Conservation (phyloP, 2,888 invertebrate genomes). For the Dexiosoma caninum region DNA sequence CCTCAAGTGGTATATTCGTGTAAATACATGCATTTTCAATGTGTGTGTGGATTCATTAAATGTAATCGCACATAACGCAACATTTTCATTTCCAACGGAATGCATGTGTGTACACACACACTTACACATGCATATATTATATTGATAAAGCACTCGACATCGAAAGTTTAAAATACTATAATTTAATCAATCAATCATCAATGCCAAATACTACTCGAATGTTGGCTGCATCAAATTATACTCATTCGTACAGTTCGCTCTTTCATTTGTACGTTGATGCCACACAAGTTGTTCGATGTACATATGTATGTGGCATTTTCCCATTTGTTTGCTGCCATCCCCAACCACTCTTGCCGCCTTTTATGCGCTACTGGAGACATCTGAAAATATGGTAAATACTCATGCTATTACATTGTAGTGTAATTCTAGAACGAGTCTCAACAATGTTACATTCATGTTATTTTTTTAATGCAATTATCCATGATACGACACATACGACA, state of each 20-base stretch:
- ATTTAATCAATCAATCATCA: conserved; percentile 60
- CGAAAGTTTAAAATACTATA: conserved; percentile 45
- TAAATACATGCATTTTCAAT: not conserved
- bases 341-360: not conserved
- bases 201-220: conserved; percentile 36
- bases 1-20: not conserved
- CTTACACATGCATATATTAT: not conserved
- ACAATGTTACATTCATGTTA: conserved; percentile 25
- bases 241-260: not conserved
- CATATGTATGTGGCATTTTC: conserved; percentile 18
- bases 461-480: conserved; percentile 13
- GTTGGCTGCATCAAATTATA: conserved; percentile 35
- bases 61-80: not conserved
- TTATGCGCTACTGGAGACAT: not conserved
- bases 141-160: not conserved
- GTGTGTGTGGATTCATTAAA: not conserved
- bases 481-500: conserved; percentile 22
- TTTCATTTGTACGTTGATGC: conserved; percentile 7
- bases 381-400: conserved; percentile 6
- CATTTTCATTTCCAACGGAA: not conserved
- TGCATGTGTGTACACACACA: not conserved
- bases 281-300: conserved; percentile 35
- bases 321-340: conserved; percentile 28
- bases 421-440: not conserved
- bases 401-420: conserved; percentile 13